A percentile compares a stretch with the other conserved stretches of the same genome.
phyloP scores from a whole-genome alignment of 2,113 vertebrate genomes.

The Leucosticte australis region DNA sequence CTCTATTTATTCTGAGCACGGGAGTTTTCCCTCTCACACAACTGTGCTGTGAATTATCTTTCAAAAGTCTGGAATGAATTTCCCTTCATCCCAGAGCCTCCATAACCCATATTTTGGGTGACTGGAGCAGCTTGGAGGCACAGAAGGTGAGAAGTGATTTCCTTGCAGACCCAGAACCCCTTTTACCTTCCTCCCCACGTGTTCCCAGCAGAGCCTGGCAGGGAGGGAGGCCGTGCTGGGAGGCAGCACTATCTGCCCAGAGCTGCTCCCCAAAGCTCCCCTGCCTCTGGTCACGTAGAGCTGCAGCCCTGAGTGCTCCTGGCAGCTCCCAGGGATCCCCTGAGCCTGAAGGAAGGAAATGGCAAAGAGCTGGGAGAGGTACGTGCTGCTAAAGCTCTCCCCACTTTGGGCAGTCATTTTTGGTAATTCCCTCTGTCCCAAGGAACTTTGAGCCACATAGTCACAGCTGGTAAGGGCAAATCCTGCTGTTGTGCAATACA shows the following conservation, averaged over 20 bases:
- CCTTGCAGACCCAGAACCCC: no score
- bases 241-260: background rate
- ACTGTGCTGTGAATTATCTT: background rate
- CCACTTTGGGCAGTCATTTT: background rate
- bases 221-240: background rate
- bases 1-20: background rate
- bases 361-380: background rate
- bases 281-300: background rate
- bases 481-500: slow-evolving; percentile 19
- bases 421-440: slow-evolving; percentile 6
- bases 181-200: background rate
- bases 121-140: background rate
- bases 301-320: background rate
- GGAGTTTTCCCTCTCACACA: background rate
- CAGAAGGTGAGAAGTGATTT: background rate
- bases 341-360: background rate
- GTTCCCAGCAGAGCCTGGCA: rapidly evolving
- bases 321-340: background rate
- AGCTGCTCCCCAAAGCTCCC: rapidly evolving
- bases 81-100: background rate
- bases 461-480: background rate
- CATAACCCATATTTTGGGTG: background rate
- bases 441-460: slow-evolving; percentile 62
- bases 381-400: background rate
- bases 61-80: background rate